Base-by-base conservation (phyloP, 2,888 invertebrate genomes). In the Argyresthia albistria region DNA sequence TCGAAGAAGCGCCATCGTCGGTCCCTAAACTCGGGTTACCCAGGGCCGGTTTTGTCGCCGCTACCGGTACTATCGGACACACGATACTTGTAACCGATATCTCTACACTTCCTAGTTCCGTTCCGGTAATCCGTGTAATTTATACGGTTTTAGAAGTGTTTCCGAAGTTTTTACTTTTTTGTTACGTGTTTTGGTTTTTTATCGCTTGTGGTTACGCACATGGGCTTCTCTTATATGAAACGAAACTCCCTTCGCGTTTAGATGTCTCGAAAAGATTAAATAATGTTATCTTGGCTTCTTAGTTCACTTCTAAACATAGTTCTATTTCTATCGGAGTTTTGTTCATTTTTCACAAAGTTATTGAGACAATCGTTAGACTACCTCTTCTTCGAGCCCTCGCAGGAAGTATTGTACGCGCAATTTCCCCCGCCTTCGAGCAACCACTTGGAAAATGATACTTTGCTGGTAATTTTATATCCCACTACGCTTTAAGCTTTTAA, bases 381-480 rank as follows among this genome's bases (percentile, higher is more conserved):
- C 42, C 50, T 50, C 42, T 45, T 6, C 10, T 35, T 15, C 2
- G 39, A n/a, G 16, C 43, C 51, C 45, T 42, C 49, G 11, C 16
- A 50, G 7, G 43, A 42, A 49, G 59, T 57, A 48, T 59, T 56
- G 16, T 46, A 46, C 56, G 56, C 55, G 55, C 57, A 12, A 54
- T 51, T 55, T 43, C 55, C 56, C 56, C 36, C 55, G 42, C 46
- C 51, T 14, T 45, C 45, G 14, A 43, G 46, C 35, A 15, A 12
- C 45, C 51, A 52, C 1, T 50, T 39, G 57, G 57, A 59, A 57
- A 59, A 58, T 58, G 9, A 45, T 9, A 15, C 14, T 4, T 8
- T 15, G 54, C 43, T 54, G 57, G 57, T 54, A 57, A 58, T 58
- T 56, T 59, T 54, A 55, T 53, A 50, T 35, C 15, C 15, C 39